Conservation (phyloP, 2,888 invertebrate species). For the Linhomoeus sp. region DNA sequence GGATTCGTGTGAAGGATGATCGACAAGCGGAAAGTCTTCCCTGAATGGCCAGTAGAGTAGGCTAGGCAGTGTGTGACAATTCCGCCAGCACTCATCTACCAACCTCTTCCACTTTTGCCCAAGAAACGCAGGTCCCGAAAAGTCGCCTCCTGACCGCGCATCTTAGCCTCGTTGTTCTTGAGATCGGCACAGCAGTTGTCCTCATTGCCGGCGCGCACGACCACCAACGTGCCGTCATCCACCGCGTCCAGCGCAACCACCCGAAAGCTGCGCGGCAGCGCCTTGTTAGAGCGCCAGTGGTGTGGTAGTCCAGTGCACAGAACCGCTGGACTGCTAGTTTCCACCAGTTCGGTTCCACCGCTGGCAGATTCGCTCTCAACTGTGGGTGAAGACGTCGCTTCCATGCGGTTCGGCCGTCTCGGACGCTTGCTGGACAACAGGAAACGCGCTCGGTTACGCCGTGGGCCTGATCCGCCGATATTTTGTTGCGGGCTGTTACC, state of each 20-base stretch:
- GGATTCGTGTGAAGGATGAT: slow-evolving; percentile 81
- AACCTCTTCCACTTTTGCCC: slow-evolving; percentile 88
- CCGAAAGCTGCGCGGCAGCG: slow-evolving; percentile 81
- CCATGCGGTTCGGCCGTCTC: too few relatives aligned
- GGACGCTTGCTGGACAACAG: too few relatives aligned
- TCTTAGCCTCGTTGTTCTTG: slow-evolving; percentile 68
- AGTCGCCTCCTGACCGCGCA: slow-evolving; percentile 89
- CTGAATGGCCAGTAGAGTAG: too few relatives aligned
- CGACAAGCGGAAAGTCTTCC: slow-evolving; percentile 88
- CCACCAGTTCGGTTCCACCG: too few relatives aligned
- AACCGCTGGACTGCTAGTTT: slow-evolving; percentile 84
- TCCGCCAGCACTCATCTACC: slow-evolving; percentile 24
- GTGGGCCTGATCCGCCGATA: too few relatives aligned
- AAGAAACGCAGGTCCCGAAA: slow-evolving; percentile 94
- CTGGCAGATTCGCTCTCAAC: too few relatives aligned
- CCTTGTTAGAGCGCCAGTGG: slow-evolving; percentile 97
- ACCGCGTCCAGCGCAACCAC: slow-evolving; percentile 66
- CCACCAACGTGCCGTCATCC: slow-evolving; percentile 64
- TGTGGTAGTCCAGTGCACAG: slow-evolving; percentile 75
- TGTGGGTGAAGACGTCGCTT: too few relatives aligned
- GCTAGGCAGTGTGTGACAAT: too few relatives aligned
- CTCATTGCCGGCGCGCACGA: slow-evolving; percentile 84
- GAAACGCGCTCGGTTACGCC: too few relatives aligned
- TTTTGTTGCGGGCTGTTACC: too few relatives aligned
- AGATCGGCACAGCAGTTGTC: slow-evolving; percentile 86